These are phyloP conservation scores for Gandaritis pyraliata DNA, from an alignment of 2,888 invertebrate species.

Conservation along the genomic window DNA sequence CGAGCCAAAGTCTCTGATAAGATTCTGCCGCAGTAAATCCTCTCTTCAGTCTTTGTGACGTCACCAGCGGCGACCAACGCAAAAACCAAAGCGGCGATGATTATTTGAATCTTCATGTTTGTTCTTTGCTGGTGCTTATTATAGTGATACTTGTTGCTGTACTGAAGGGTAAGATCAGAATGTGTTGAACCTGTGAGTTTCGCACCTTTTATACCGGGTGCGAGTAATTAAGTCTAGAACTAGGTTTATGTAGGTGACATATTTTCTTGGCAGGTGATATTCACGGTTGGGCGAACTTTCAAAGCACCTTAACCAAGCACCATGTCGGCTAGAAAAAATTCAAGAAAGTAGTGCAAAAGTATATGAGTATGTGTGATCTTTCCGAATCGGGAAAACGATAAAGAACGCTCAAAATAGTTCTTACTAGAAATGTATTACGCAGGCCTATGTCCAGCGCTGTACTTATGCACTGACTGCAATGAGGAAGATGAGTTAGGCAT, in stretches of 20 bases:
- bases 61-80: conserved; percentile 11
- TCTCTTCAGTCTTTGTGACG: conserved; percentile 7
- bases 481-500: too few relatives aligned
- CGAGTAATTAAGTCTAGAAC: conserved; percentile 23
- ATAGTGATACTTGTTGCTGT: conserved; percentile 5
- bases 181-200: conserved; percentile 18
- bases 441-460: too few relatives aligned
- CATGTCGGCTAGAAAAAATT: background rate
- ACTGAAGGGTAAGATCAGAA: conserved; percentile 17
- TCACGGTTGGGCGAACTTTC: conserved; percentile 26
- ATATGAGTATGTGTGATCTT: too few relatives aligned
- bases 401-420: too few relatives aligned
- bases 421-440: too few relatives aligned
- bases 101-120: conserved; percentile 33
- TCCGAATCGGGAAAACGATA: too few relatives aligned
- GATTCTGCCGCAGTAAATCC: conserved; percentile 32
- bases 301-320: conserved; percentile 1
- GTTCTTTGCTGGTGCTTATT: background rate
- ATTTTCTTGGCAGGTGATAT: conserved; percentile 16
- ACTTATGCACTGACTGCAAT: too few relatives aligned
- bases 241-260: conserved; percentile 19
- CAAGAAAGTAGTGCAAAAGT: background rate
- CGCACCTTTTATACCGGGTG: conserved; percentile 33
- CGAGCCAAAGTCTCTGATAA: conserved; percentile 30
- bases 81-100: conserved; percentile 16